A percentile compares a stretch with the other conserved stretches of the same genome.
phyloP scores from a whole-genome alignment of 2,113 vertebrate species.

The Pachycephala philippinensis region DNA sequence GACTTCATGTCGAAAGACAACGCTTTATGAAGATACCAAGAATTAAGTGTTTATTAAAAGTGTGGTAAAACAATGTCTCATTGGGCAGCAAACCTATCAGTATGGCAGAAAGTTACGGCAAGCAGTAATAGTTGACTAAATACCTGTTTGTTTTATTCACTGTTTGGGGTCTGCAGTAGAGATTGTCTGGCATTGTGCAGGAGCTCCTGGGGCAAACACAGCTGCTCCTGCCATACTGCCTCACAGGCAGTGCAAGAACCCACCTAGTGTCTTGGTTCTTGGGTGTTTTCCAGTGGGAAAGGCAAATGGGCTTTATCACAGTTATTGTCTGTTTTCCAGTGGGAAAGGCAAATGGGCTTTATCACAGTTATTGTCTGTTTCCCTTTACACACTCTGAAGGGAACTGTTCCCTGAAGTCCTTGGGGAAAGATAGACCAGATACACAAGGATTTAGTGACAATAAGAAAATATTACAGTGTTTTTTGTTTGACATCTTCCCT shows the following conservation, averaged over 20 bases:
- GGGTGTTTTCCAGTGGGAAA: neutral
- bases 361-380: neutral
- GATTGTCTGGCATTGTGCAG: neutral
- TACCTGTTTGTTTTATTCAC: neutral
- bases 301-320: neutral
- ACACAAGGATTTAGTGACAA: neutral
- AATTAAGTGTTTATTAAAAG: neutral
- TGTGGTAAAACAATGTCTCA: neutral
- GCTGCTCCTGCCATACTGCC: neutral
- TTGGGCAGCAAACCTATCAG: neutral
- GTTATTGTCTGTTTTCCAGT: neutral
- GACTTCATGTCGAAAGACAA: neutral
- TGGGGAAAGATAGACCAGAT: neutral
- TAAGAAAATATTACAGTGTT: neutral
- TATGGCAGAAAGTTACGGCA: neutral
- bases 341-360: neutral
- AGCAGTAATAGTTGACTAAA: neutral
- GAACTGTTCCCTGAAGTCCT: accelerated
- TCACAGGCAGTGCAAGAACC: neutral
- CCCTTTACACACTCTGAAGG: neutral
- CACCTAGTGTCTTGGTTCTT: neutral
- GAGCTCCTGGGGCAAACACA: neutral
- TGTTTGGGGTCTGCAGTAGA: neutral
- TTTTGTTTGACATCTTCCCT: neutral
- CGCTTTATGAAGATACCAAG: neutral